phyloP scores from a whole-genome alignment of 2,888 invertebrate genomes.

The Ennomos erosarius region DNA sequence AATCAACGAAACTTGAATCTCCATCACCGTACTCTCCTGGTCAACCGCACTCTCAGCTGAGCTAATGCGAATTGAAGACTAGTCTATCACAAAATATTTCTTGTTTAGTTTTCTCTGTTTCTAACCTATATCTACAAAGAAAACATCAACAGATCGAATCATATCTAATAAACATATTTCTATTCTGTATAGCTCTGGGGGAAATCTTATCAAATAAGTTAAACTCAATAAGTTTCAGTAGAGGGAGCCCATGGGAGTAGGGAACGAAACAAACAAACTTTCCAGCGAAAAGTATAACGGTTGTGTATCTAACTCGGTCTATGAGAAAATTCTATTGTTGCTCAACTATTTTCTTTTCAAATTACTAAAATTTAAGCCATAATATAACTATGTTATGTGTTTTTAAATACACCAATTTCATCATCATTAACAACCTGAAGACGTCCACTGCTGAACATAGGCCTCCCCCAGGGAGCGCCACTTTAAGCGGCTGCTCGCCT shows the following conservation, averaged over 20 bases:
- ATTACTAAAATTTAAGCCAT: no score
- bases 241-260: slow-evolving; percentile 46
- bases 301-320: slow-evolving; percentile 15
- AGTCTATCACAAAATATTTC: no score
- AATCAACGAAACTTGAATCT: no score
- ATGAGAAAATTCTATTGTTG: slow-evolving; percentile 6
- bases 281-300: slow-evolving; percentile 44
- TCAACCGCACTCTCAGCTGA: no score
- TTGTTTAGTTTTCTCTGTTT: neutral
- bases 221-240: slow-evolving; percentile 68
- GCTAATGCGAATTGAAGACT: no score
- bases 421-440: no score
- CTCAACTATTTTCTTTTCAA: neutral
- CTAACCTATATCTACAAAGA: slow-evolving; percentile 13
- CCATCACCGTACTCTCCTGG: no score
- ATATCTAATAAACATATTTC: slow-evolving; percentile 34
- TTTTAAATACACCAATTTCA: no score
- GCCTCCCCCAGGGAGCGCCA: no score
- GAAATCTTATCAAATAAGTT: slow-evolving; percentile 70
- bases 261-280: slow-evolving; percentile 54
- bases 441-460: no score
- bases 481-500: no score
- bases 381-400: no score
- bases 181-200: slow-evolving; percentile 36
- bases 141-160: slow-evolving; percentile 32